Conservation (phyloP, 2,113 vertebrate genomes). For the Channa argus region DNA sequence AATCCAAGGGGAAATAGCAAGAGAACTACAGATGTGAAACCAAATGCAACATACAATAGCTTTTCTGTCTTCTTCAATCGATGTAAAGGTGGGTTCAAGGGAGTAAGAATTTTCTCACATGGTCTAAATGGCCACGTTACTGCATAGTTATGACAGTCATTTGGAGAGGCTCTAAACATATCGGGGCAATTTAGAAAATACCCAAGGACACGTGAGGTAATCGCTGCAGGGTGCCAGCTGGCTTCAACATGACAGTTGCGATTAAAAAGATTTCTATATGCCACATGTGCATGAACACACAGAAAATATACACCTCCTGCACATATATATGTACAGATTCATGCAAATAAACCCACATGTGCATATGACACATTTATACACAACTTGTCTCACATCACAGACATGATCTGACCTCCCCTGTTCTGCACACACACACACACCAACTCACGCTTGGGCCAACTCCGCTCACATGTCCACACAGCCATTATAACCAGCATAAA, state of each 20-base stretch:
- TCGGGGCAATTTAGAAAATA: constrained; percentile 74
- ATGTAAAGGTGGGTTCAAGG: constrained; percentile 27
- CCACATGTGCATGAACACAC: constrained; percentile 32
- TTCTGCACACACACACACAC: constrained; percentile 40
- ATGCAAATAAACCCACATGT: constrained; percentile 73
- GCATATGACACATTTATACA: constrained; percentile 58
- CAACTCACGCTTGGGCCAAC: constrained; percentile 76
- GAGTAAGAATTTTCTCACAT: constrained; percentile 62
- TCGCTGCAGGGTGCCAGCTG: constrained; percentile 61
- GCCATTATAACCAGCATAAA: constrained; percentile 94
- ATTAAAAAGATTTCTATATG: constrained; percentile 83
- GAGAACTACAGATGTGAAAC: constrained; percentile 8
- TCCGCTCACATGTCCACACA: constrained; percentile 78
- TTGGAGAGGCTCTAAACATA: constrained; percentile 71
- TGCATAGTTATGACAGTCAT: constrained; percentile 62
- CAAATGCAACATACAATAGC: constrained; percentile 36
- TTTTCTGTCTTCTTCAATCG: constrained; percentile 47
- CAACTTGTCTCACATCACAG: constrained; percentile 38
- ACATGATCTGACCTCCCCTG: constrained; percentile 46
- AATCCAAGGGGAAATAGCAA: not conserved
- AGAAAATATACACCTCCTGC: constrained; percentile 58
- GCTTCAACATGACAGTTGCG: constrained; percentile 67
- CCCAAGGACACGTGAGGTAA: constrained; percentile 79
- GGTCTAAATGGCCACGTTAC: constrained; percentile 59
- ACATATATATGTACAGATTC: constrained; percentile 34